Evolutionary conservation across 1,140 invertebrate species (phyloP).

Genomic region (Akabosia matsudoensis): DNA sequence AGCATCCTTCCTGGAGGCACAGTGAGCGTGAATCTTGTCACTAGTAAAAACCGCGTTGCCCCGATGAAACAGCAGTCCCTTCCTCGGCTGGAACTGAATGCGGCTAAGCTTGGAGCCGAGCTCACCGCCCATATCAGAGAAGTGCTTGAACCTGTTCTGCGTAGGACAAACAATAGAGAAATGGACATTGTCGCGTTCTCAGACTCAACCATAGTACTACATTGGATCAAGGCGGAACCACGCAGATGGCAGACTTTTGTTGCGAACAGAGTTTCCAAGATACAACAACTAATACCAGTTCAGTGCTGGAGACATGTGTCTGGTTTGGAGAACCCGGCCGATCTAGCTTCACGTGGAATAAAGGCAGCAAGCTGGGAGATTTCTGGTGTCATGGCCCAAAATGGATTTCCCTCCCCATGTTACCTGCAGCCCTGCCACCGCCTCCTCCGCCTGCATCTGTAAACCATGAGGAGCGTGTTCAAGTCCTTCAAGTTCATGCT

Average conservation of each 20-base stretch:
- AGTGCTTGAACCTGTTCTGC: not conserved
- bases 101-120: constrained; percentile 31
- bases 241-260: constrained; percentile 1
- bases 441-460: not conserved
- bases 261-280: not conserved
- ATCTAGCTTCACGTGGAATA: not conserved
- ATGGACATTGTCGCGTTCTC: not conserved
- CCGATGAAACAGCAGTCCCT: constrained; percentile 38
- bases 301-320: not conserved
- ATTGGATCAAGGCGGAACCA: not conserved
- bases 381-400: not conserved
- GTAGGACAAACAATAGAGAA: no score
- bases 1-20: not conserved
- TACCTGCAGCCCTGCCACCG: not conserved
- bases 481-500: no score
- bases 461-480: not conserved
- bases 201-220: not conserved
- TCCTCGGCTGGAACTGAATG: constrained; percentile 46
- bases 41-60: constrained; percentile 45
- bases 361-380: not conserved
- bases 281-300: not conserved
- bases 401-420: not conserved
- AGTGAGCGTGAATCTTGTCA: not conserved
- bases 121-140: constrained; percentile 11
- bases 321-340: not conserved